A percentile compares a stretch with the other conserved stretches of the same genome.
Conservation (phyloP, 2,888 invertebrate genomes). For the Rhamphomyia laevipes region DNA sequence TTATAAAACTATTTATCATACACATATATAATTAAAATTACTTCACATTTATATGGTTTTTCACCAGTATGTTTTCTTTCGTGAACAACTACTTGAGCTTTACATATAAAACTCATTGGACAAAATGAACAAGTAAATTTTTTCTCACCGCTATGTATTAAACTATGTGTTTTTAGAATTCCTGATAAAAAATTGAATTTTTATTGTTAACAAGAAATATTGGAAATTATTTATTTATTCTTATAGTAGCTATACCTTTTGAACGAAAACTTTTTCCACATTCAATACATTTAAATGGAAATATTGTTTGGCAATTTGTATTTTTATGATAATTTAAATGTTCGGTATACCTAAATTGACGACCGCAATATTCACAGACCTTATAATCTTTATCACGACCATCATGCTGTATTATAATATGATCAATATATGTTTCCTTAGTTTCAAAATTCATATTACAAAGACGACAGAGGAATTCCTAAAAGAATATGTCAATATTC, state of each 20-base stretch:
- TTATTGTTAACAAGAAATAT: no score
- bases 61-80: constrained; percentile 29
- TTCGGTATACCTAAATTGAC: constrained; percentile 35
- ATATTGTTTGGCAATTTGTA: constrained; percentile 38
- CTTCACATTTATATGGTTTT: constrained; percentile 30
- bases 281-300: constrained; percentile 33
- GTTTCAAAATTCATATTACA: constrained; percentile 27
- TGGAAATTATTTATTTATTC: constrained; percentile 30
- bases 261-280: constrained; percentile 14
- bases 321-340: constrained; percentile 29
- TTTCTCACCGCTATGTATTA: constrained; percentile 25
- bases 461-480: constrained; percentile 29
- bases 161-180: neutral
- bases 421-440: constrained; percentile 29
- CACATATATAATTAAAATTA: constrained; percentile 13
- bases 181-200: constrained; percentile 21
- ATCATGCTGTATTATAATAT: constrained; percentile 32
- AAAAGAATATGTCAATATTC: neutral
- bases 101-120: constrained; percentile 26
- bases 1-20: neutral
- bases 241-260: neutral
- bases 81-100: constrained; percentile 27
- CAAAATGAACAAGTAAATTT: constrained; percentile 29
- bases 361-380: constrained; percentile 38
- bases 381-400: constrained; percentile 28